Evolutionary conservation across 2,113 vertebrate genomes (phyloP), one percentile per base, ranked within the genome.

Genomic region (Prunella himalayana): DNA sequence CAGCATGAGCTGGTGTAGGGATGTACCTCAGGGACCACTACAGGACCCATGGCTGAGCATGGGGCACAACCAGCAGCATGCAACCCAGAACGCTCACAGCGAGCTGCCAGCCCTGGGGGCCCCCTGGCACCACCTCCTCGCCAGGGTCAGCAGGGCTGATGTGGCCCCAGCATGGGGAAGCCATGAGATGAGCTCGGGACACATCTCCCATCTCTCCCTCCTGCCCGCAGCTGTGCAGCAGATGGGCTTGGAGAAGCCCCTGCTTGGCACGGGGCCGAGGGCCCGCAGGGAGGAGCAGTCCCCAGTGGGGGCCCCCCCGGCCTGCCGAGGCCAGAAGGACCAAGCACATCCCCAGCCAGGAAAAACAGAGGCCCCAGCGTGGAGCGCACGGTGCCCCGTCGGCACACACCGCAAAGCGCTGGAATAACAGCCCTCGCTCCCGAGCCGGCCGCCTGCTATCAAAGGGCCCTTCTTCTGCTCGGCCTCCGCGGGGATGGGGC

Each of bases 391-490:
- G 54, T 49, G 83, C 87, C 81, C 49, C 5, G 7, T 11, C n/a
- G 17, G 68, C 7, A 1, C 73, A 51, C 94, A 89, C 94, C 94
- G 28, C 95, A 94, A 56, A 89, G 81, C 19, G 3, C 88, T 87
- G 92, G 41, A 95, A 95, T 93, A 95, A 94, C 95, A 94, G 60
- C 72, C 64, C 68, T 80, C 1, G 6, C 10, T 57, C 45, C 22
- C 23, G 21, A 65, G 80, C 80, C 63, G 0, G 37, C 60, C 15
- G 30, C 17, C 11, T 7, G 31, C 60, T 65, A 37, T 95, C 92
- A 96, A 95, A 93, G 84, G 69, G 92, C 94, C 90, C 84, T 94
- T 95, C 85, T 96, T 96, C 65, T 93, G 41, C 75, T 72, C 17
- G 3, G 81, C 57, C 27, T 50, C 77, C 1, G 20, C 2, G 1